Evolutionary conservation across 2,888 invertebrate species (phyloP).

Genomic region (Drosophila paranaensis): DNA sequence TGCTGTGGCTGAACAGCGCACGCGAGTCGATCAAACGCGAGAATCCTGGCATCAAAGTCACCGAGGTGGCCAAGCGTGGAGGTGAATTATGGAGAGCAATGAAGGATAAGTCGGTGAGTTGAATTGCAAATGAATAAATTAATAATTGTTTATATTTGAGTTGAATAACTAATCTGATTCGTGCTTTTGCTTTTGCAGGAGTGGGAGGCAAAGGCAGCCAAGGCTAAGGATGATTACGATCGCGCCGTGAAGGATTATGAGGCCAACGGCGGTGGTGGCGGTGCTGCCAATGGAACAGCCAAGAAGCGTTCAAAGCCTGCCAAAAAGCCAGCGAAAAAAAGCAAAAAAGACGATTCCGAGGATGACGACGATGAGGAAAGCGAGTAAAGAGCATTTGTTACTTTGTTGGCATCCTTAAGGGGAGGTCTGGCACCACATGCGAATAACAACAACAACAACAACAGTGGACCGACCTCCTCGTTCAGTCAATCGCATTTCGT

Average conservation of each 20-base stretch:
- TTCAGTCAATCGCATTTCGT: conserved; percentile 53
- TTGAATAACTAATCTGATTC: neutral
- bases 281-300: conserved; percentile 85
- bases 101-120: conserved; percentile 91
- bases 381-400: conserved; percentile 85
- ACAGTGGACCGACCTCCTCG: conserved; percentile 35
- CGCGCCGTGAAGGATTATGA: conserved; percentile 95
- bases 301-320: conserved; percentile 85
- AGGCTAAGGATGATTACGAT: conserved; percentile 95
- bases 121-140: neutral
- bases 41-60: conserved; percentile 95
- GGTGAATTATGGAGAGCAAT: conserved; percentile 98
- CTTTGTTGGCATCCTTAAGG: conserved; percentile 30
- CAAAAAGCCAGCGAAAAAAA: conserved; percentile 86
- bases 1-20: conserved; percentile 96
- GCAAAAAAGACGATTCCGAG: conserved; percentile 88
- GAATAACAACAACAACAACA: conserved; percentile 11
- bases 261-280: conserved; percentile 87
- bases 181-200: conserved; percentile 86
- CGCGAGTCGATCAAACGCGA: conserved; percentile 95
- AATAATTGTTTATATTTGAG: neutral
- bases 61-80: conserved; percentile 97
- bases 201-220: conserved; percentile 95
- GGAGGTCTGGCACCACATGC: conserved; percentile 2
- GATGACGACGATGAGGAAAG: conserved; percentile 88